Conservation (phyloP, 2,113 vertebrate species). For the Mesoclemmys tuberculata region DNA sequence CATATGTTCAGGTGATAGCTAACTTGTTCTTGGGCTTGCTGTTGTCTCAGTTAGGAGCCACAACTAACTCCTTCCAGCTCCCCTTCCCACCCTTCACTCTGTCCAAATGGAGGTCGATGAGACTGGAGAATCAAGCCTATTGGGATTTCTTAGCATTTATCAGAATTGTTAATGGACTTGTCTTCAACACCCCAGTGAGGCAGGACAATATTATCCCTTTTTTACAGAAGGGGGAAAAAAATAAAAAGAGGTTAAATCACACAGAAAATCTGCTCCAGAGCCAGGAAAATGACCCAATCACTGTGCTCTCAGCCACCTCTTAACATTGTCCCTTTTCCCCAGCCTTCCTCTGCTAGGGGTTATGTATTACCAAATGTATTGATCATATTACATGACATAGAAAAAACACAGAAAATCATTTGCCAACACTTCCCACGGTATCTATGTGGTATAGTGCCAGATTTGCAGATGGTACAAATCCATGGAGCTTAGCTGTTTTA, state of each 20-base stretch:
- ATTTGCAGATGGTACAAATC: too few species aligned
- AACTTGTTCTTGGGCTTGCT: neutral
- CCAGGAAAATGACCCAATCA: neutral
- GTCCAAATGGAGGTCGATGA: neutral
- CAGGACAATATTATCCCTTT: neutral
- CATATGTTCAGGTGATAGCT: neutral
- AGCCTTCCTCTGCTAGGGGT: neutral
- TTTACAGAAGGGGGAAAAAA: neutral
- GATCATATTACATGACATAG: neutral
- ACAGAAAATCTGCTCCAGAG: neutral
- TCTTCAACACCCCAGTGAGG: neutral
- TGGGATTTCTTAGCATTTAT: neutral
- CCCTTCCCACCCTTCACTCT: neutral
- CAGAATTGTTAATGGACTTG: neutral
- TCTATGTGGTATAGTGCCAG: too few species aligned
- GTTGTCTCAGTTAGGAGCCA: neutral
- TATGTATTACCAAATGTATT: neutral
- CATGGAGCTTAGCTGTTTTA: too few species aligned
- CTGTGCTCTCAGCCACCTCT: neutral
- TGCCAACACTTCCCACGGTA: too few species aligned
- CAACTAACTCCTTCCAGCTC: neutral
- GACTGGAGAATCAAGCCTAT: neutral
- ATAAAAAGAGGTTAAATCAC: neutral
- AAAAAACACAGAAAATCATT: too few species aligned
- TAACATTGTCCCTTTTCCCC: neutral